Conservation (phyloP, 2,888 invertebrate species). For the Scrobipalpa costella region DNA sequence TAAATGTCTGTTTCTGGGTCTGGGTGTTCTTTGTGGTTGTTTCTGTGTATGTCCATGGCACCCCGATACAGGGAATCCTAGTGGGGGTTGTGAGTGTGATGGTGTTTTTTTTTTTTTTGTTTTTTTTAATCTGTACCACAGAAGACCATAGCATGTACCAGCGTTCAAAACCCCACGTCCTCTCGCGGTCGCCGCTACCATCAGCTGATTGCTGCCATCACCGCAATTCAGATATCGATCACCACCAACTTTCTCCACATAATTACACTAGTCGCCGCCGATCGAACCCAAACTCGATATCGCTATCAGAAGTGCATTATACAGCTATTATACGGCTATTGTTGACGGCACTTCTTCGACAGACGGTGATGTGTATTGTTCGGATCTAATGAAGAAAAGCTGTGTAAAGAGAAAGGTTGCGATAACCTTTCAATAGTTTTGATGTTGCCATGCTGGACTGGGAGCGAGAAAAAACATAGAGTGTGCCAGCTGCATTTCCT, state of each 20-base stretch:
- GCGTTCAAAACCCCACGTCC: background rate
- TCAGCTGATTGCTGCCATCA: background rate
- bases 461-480: no score
- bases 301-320: background rate
- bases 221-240: conserved; percentile 12
- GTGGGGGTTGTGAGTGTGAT: no score
- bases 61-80: no score
- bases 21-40: no score
- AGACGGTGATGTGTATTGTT: background rate
- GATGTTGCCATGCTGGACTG: no score
- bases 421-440: no score
- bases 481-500: no score
- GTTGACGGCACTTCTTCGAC: conserved; percentile 2
- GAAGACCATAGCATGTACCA: background rate
- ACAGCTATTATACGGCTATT: background rate
- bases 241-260: background rate
- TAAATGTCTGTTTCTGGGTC: no score
- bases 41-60: no score
- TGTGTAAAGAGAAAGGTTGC: background rate
- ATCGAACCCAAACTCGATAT: background rate
- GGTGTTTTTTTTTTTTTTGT: no score
- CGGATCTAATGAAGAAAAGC: background rate
- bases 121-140: no score
- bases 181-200: background rate
- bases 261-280: conserved; percentile 10